These are phyloP conservation scores for Phoeniculus purpureus DNA, from an alignment of 2,797 vertebrate genomes.

Conservation along the genomic window DNA sequence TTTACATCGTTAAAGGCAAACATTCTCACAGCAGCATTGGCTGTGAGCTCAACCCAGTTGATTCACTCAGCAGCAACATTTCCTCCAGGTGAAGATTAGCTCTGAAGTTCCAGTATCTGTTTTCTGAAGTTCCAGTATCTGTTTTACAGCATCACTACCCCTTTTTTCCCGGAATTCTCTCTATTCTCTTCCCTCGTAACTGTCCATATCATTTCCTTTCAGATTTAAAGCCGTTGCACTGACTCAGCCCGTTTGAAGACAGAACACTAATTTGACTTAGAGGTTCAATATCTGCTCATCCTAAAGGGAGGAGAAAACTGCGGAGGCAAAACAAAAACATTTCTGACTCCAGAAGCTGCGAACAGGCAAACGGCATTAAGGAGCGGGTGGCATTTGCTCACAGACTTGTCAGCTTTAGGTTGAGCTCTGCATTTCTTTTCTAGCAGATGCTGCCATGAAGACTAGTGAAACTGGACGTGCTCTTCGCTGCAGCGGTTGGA, in stretches of 20 bases:
- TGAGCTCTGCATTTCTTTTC: constrained; percentile 49
- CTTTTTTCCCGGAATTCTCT: neutral
- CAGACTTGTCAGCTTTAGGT: constrained; percentile 36
- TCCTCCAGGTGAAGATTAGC: neutral
- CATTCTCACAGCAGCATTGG: neutral
- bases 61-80: neutral
- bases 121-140: neutral
- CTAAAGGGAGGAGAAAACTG: constrained; percentile 50
- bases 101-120: neutral
- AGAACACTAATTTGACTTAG: constrained; percentile 65
- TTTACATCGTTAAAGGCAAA: neutral
- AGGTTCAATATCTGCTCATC: constrained; percentile 70
- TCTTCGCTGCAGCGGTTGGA: neutral
- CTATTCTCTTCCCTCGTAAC: neutral
- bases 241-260: constrained; percentile 44
- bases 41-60: neutral
- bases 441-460: constrained; percentile 42
- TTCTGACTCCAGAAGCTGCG: constrained; percentile 61
- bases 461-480: constrained; percentile 18
- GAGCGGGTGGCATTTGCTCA: constrained; percentile 48
- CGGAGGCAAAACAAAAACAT: constrained; percentile 62
- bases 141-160: neutral
- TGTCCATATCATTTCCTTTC: neutral
- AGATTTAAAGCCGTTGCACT: constrained; percentile 2
- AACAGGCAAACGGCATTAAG: constrained; percentile 45